Evolutionary conservation across 2,113 vertebrate genomes (phyloP).

Genomic region (Cyanoderma ruficeps): DNA sequence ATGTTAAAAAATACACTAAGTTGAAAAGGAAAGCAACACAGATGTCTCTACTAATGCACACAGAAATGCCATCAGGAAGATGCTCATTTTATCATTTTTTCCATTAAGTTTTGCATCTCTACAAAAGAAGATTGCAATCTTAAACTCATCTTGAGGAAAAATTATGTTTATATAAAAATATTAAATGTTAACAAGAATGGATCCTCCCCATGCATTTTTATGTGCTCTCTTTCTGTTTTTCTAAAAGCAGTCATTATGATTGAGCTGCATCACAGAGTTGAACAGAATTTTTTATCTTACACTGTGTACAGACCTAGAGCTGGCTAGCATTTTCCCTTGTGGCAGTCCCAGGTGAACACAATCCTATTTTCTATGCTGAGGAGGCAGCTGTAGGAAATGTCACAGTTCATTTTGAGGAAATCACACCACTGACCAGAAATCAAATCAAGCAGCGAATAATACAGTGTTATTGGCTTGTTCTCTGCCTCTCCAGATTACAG

Average conservation of each 20-base stretch:
- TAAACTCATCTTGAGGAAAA: neutral
- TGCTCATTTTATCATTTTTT: neutral
- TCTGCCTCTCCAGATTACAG: neutral
- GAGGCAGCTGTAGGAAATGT: constrained; percentile 33
- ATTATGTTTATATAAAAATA: neutral
- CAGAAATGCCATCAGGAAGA: neutral
- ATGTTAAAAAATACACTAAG: neutral
- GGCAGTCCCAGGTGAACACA: neutral
- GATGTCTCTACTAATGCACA: neutral
- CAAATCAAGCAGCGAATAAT: constrained; percentile 26
- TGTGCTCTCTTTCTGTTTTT: neutral
- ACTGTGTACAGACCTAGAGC: neutral
- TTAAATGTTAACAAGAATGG: neutral
- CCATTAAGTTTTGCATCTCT: neutral
- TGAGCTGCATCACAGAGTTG: neutral
- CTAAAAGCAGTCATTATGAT: neutral
- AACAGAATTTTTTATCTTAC: neutral
- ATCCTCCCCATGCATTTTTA: neutral
- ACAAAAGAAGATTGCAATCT: neutral
- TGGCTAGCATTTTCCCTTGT: neutral
- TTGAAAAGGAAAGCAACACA: neutral
- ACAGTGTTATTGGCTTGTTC: neutral
- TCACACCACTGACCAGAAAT: constrained; percentile 23
- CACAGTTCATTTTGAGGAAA: constrained; percentile 18
- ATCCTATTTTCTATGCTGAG: neutral